A percentile compares a stretch with the other conserved stretches of the same genome.
These are phyloP conservation scores for Paradoxurus hermaphroditus DNA, from an alignment of 2,113 vertebrate species.

Conservation along the genomic window DNA sequence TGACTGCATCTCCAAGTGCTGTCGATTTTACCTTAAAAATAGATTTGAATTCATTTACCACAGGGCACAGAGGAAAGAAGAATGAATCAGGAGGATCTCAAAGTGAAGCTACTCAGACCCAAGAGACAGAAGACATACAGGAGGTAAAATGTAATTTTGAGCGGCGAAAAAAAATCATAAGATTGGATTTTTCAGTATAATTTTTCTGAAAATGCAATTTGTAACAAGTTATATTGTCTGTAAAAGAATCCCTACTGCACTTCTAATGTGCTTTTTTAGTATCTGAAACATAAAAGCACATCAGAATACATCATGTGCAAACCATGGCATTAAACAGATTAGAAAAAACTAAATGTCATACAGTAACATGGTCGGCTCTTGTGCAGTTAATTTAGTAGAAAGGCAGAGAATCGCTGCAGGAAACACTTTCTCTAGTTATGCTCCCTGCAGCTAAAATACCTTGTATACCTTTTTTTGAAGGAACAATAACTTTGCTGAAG, in stretches of 20 bases:
- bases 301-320: conserved; percentile 83
- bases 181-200: conserved; percentile 68
- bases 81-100: conserved; percentile 43
- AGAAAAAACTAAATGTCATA: conserved; percentile 86
- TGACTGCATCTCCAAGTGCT: conserved; percentile 39
- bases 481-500: conserved; percentile 69
- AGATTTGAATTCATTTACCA: conserved; percentile 59
- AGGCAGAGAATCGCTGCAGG: conserved; percentile 80
- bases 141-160: conserved; percentile 70
- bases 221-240: conserved; percentile 80
- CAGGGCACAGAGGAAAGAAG: conserved; percentile 47
- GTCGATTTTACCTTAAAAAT: conserved; percentile 65
- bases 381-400: conserved; percentile 83
- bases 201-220: conserved; percentile 80
- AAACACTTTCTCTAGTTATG: conserved; percentile 79
- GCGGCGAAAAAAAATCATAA: conserved; percentile 57
- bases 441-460: conserved; percentile 84
- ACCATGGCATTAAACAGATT: conserved; percentile 84
- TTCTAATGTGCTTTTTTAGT: conserved; percentile 81
- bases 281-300: conserved; percentile 82
- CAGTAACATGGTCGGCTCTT: conserved; percentile 75
- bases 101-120: conserved; percentile 49
- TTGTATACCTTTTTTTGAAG: conserved; percentile 76
- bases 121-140: conserved; percentile 61
- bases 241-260: conserved; percentile 83